Base-by-base conservation (phyloP, 30 jellyfish, hydroid and myxozoan species). In the Aurelia aurita region DNA sequence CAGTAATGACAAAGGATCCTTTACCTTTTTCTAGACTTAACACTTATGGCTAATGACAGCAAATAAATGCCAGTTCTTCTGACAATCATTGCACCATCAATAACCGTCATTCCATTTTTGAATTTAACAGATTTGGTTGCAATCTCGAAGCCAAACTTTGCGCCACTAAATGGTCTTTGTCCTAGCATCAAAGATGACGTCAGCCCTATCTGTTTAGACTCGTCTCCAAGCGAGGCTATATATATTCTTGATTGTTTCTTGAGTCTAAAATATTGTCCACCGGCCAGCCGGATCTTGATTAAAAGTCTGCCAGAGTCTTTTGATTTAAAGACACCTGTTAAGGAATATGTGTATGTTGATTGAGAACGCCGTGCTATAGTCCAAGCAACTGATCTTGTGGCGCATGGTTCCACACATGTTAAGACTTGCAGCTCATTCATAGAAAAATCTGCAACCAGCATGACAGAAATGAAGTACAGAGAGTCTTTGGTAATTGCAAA, bases 51-150 rank as follows among this genome's bases (percentile, higher is more conserved):
- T 39, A 39, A 2, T 4, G 46, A 66, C 65, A 76, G 58, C 35
- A 76, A 31, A 35, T 80, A 80, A 55, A 80, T 70, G 53, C 90
- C 90, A 2, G 82, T 63, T 47, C 74, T 70, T 66, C 74, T 22
- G 54, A 80, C 44, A 51, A 63, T 45, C 58, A 64, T 11, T 23
- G 78, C 53, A 39, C 58, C 90, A 23, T 80, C 82, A 39, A 45
- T 54, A 46, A 12, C 47, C 32, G 29, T 27, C 8, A 46, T 53
- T 39, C 78, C 65, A 54, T 74, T 74, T 28, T 39, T 22, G 35
- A 45, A 27, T 18, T 20, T n/a, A 12, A 39, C 2, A 15, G 23
- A 29, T 11, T 11, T 20, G 15, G 61, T 61, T 6, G 19, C 58
- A 22, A 74, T 3, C 21, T 21, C 18, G 34, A 59, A 45, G 29